Percentiles rank a stretch among this genome's conserved stretches.
These are phyloP conservation scores for Bellardia pandia DNA, from an alignment of 2,888 invertebrate genomes.

Conservation along the genomic window DNA sequence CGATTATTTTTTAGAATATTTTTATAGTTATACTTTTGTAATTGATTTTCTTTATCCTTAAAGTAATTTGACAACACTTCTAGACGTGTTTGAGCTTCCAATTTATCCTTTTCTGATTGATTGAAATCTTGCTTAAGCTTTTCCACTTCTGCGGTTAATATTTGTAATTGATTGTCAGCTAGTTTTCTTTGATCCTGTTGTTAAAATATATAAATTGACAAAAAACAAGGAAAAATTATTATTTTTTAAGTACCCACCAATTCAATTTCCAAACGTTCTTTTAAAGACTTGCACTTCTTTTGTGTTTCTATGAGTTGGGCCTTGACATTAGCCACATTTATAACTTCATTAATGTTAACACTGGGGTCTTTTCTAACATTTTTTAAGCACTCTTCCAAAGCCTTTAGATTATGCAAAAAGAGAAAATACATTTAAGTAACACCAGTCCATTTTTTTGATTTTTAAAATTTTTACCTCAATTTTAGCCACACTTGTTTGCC, in stretches of 20 bases:
- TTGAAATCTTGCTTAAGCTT: slow-evolving; percentile 86
- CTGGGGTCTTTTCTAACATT: slow-evolving; percentile 83
- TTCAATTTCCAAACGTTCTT: slow-evolving; percentile 84
- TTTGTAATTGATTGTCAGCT: slow-evolving; percentile 83
- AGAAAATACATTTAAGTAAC: background rate
- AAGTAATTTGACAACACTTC: slow-evolving; percentile 95
- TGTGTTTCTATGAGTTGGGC: slow-evolving; percentile 86
- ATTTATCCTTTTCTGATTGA: slow-evolving; percentile 88
- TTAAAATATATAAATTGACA: background rate
- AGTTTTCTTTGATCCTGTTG: slow-evolving; percentile 83
- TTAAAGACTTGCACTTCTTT: slow-evolving; percentile 85
- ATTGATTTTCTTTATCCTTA: slow-evolving; percentile 94
- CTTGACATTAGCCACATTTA: slow-evolving; percentile 86
- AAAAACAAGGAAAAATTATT: background rate
- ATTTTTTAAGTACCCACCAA: slow-evolving; percentile 74
- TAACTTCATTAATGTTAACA: slow-evolving; percentile 84
- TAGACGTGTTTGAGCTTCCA: slow-evolving; percentile 92
- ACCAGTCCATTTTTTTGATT: background rate
- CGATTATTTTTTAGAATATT: background rate
- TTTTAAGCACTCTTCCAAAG: slow-evolving; percentile 85
- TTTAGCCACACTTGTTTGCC: slow-evolving; percentile 81
- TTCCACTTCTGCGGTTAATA: slow-evolving; percentile 85
- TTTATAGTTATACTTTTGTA: slow-evolving; percentile 89
- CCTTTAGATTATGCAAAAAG: slow-evolving; percentile 71
- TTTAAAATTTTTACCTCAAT: slow-evolving; percentile 79